Evolutionary conservation across 2,113 vertebrate genomes (phyloP).

Genomic region (Corvus hawaiiensis): DNA sequence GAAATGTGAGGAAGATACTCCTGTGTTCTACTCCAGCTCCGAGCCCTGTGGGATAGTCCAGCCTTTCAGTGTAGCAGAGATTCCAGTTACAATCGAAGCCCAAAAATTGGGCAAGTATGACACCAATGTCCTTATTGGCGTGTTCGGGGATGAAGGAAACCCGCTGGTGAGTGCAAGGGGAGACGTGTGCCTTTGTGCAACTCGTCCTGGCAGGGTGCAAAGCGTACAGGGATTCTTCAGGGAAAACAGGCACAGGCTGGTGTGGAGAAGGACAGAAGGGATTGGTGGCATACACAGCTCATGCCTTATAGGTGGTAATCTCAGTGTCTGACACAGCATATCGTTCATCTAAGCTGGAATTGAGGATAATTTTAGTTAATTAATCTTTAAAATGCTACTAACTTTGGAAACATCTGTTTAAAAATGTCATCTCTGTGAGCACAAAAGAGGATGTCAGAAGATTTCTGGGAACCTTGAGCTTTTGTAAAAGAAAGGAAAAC

Average conservation of each 20-base stretch:
- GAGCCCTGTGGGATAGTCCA: constrained; percentile 71
- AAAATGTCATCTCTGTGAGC: background rate
- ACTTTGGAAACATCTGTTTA: background rate
- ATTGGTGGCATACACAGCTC: background rate
- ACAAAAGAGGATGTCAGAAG: background rate
- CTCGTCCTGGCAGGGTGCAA: accelerated
- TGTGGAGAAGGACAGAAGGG: background rate
- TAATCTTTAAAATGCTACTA: background rate
- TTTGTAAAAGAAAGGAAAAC: background rate
- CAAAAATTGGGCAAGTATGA: constrained; percentile 62
- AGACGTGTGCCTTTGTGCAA: accelerated
- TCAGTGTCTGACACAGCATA: background rate
- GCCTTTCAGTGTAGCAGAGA: constrained; percentile 51
- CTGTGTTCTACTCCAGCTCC: background rate
- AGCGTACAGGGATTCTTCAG: background rate
- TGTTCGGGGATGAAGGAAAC: constrained; percentile 73
- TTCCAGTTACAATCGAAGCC: constrained; percentile 71
- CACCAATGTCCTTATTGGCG: constrained; percentile 8
- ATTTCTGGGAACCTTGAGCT: background rate
- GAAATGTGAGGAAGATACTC: accelerated
- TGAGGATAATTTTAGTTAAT: background rate
- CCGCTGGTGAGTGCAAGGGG: constrained; percentile 73
- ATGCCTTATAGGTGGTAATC: background rate
- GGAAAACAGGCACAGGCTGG: background rate
- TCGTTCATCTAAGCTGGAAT: background rate